These are phyloP conservation scores for Macrobrachium nipponense DNA, from an alignment of 1,140 invertebrate species.

Conservation along the genomic window DNA sequence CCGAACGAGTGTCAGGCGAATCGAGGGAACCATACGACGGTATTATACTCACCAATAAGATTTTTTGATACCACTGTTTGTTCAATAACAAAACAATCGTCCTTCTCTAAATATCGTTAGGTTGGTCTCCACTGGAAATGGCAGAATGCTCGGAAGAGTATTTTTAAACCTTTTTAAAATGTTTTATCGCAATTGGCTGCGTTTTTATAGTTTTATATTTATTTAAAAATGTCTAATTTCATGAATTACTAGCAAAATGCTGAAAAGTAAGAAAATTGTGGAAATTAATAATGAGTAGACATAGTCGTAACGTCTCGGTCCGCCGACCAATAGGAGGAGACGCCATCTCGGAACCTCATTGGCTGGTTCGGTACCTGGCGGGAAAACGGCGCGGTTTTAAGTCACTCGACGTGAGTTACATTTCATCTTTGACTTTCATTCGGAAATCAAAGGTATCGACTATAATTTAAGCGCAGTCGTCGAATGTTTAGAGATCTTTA, in stretches of 20 bases:
- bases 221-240: background rate
- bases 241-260: background rate
- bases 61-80: constrained; percentile 44
- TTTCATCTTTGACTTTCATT: too few relatives aligned
- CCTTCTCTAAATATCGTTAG: constrained; percentile 50
- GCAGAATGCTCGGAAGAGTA: too few relatives aligned
- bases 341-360: background rate
- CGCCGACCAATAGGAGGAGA: background rate
- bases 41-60: constrained; percentile 21
- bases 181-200: background rate
- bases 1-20: background rate
- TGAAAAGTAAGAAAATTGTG: background rate
- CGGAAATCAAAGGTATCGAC: too few relatives aligned
- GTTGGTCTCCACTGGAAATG: constrained; percentile 26
- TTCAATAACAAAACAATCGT: constrained; percentile 57
- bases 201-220: background rate
- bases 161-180: background rate
- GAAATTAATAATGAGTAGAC: background rate
- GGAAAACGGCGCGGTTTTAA: too few relatives aligned
- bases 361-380: background rate
- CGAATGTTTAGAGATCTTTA: too few relatives aligned
- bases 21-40: too few relatives aligned
- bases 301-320: background rate
- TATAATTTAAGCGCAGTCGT: too few relatives aligned
- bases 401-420: too few relatives aligned